Percentiles rank a stretch among this genome's conserved stretches.
Conservation (phyloP, 2,888 invertebrate genomes). For the Strigamia crassipes region DNA sequence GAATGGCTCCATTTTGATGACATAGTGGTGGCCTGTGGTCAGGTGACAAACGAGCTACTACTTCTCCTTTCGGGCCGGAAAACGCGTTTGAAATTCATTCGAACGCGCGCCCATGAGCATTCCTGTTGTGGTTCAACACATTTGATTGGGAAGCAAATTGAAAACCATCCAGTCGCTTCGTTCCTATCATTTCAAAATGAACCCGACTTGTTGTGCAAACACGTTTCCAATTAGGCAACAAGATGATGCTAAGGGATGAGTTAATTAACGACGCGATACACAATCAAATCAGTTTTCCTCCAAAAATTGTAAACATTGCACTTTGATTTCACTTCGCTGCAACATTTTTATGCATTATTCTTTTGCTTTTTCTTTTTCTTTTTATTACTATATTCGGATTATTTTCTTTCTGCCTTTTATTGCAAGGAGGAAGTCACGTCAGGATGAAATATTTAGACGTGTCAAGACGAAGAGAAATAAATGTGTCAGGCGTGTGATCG, state of each 20-base stretch:
- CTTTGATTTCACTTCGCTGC: neutral
- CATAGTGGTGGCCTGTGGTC: constrained; percentile 38
- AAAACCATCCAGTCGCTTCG: constrained; percentile 34
- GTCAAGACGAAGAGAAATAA: constrained; percentile 38
- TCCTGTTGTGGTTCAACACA: constrained; percentile 42
- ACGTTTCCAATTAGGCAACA: constrained; percentile 10
- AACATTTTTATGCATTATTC: too few relatives aligned
- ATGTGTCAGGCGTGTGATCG: constrained; percentile 37
- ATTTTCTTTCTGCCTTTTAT: neutral
- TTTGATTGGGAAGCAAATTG: constrained; percentile 42
- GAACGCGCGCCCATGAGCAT: constrained; percentile 28
- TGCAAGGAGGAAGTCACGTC: constrained; percentile 1
- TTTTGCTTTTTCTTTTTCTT: neutral
- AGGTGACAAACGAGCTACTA: constrained; percentile 22
- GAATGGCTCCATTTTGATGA: constrained; percentile 40
- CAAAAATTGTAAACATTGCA: neutral
- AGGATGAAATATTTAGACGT: constrained; percentile 31
- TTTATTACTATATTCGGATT: too few relatives aligned
- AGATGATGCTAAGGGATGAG: neutral
- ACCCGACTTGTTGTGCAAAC: constrained; percentile 11
- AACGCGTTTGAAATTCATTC: constrained; percentile 38
- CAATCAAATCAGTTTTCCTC: neutral
- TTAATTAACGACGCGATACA: neutral
- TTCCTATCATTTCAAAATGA: constrained; percentile 11
- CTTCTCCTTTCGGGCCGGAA: neutral